A percentile compares a stretch with the other conserved stretches of the same genome.
Conservation (phyloP, 2,797 vertebrate genomes). For the Pogoniulus pusillus region DNA sequence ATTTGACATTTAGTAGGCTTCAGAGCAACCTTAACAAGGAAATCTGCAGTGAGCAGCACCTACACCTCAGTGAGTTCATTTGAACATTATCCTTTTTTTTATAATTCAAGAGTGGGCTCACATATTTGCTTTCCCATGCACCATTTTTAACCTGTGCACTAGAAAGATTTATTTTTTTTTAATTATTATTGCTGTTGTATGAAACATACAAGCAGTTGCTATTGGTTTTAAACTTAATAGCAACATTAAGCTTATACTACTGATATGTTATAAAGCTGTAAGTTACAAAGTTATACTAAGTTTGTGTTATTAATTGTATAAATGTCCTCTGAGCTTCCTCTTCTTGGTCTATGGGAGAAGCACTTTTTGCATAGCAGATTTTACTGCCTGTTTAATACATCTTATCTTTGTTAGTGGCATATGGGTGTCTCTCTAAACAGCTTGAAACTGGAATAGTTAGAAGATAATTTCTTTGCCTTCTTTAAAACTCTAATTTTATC, state of each 20-base stretch:
- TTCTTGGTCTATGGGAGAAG: neutral
- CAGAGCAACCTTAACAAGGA: neutral
- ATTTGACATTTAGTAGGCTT: neutral
- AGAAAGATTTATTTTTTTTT: neutral
- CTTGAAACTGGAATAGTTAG: neutral
- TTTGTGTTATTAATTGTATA: neutral
- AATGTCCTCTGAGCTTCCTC: neutral
- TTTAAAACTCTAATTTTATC: slow-evolving; percentile 6
- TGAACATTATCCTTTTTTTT: neutral
- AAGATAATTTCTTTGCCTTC: neutral
- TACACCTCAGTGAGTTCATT: neutral
- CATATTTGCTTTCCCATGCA: neutral
- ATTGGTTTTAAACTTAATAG: neutral
- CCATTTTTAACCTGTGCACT: neutral
- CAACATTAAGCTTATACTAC: neutral
- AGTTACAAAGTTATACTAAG: too few species aligned
- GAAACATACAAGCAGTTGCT: neutral
- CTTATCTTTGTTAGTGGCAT: neutral
- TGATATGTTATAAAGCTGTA: too few species aligned
- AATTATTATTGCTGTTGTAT: neutral
- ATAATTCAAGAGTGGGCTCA: neutral
- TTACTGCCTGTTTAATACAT: neutral
- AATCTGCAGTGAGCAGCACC: neutral
- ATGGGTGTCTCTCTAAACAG: neutral
- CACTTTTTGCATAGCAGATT: neutral